Evolutionary conservation across 1,140 invertebrate species (phyloP), one percentile per base, ranked within the genome.

Genomic region (Pseudomyrmex pallidus): DNA sequence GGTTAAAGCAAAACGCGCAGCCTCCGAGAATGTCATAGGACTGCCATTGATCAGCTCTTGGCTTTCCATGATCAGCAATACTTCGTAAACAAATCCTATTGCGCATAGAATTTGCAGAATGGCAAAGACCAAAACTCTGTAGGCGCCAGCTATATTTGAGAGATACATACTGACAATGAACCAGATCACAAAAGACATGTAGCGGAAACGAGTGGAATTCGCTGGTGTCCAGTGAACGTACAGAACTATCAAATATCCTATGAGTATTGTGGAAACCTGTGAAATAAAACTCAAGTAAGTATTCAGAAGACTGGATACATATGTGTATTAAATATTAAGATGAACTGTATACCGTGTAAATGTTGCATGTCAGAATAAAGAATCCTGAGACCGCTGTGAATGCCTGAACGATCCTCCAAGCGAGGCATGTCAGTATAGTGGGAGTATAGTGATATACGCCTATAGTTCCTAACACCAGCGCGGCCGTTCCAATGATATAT

Each of bases 111-210:
- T 68, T 92, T 95, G 95, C 0, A 95, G 80, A 3, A 91, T 17
- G 13, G 95, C 93, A 91, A 97, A 97, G 66, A 95, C 93, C 66
- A 95, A 92, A 2, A 96, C 94, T 93, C 96, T 95, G 68, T 96
- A 95, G 35, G 94, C 92, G 9, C 95, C 95, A 35, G 95, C 94
- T 46, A 95, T 88, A 86, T 95, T 96, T 4, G 96, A 95, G 9
- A 96, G 25, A 88, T 95, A 96, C 67, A 96, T 94, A 63, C 95
- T 96, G 22, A 96, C 92, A 1, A 96, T 92, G 3, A 96, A 92
- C 96, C 96, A 97, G 1, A 96, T 90, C 0, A 95, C 90, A 61
- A 95, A 95, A 0, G 96, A 96, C 7, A 94, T 92, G 50, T 95
- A 95, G 68, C 94, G 94, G 87, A 96, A 96, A 52, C 95, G 88